phyloP scores from a whole-genome alignment of 2,888 invertebrate species.

The Himalopsyche tibetana region DNA sequence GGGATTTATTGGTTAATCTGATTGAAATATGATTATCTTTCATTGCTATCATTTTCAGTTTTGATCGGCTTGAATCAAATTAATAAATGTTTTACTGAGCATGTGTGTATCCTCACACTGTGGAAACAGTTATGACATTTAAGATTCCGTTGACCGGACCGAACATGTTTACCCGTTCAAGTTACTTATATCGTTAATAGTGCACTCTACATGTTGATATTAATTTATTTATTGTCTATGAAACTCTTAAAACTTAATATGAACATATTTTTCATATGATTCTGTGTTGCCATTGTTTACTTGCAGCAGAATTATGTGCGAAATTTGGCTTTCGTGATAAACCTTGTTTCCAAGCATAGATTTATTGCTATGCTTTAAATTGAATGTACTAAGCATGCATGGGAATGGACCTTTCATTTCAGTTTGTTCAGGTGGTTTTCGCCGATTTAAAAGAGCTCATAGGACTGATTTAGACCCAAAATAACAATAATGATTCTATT shows the following conservation, averaged over 20 bases:
- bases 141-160: background rate
- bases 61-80: too few species aligned
- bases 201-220: conserved; percentile 11
- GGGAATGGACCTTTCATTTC: background rate
- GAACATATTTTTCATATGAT: background rate
- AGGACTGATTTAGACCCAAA: conserved; percentile 12
- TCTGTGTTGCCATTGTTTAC: background rate
- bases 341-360: too few species aligned
- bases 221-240: background rate
- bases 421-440: background rate
- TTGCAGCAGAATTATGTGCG: conserved; percentile 1
- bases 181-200: background rate
- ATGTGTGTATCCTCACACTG: too few species aligned
- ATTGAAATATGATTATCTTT: too few species aligned
- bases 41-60: too few species aligned
- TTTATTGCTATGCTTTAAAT: background rate
- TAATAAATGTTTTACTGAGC: too few species aligned
- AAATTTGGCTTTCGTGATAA: background rate
- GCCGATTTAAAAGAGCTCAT: background rate
- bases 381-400: background rate
- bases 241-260: background rate
- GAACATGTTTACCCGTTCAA: background rate
- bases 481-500: background rate
- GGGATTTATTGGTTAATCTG: too few species aligned
- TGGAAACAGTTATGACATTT: too few species aligned